Evolutionary conservation across 2,113 vertebrate genomes (phyloP), one percentile per base, ranked within the genome.

Genomic region (Pundamilia nyererei): DNA sequence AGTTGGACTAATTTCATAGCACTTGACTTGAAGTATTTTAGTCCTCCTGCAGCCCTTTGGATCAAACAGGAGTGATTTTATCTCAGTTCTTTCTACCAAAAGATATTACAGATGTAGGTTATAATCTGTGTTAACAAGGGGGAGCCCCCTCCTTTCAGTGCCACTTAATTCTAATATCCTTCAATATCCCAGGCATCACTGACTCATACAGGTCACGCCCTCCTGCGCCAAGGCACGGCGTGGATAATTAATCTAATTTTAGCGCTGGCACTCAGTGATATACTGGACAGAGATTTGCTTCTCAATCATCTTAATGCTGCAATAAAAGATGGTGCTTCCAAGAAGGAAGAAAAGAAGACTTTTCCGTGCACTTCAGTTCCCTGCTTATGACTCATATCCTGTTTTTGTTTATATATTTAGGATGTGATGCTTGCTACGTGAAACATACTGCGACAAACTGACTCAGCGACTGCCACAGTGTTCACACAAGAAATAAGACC

Each of bases 201-300:
- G 93, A 89, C 81, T 92, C 90, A 89, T 1, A 51, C 85, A 87
- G 87, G 87, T 89, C 58, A 15, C n/a, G 79, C 33, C 83, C 84
- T 81, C 83, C 70, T 80, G 87, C 75, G 82, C 83, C 84, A 53
- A 82, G 77, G 53, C 84, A 83, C 31, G 49, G 79, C 51, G 79
- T 35, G 68, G 87, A 89, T 94, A 91, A 94, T 94, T 85, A 86
- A 89, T 93, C 91, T 93, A 88, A 93, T 92, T 94, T 88, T 89
- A 94, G 89, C 3, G 6, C 85, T 31, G 85, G 90, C 83, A 79
- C 51, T 47, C 24, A 13, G 65, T 21, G 56, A 83, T 35, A 4
- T 3, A 55, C 60, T 29, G 79, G 83, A 84, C 75, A 24, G 33
- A 84, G 24, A 80, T 79, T 90, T 84, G 3, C 70, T 88, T 81